phyloP scores from a whole-genome alignment of 2,888 invertebrate species.

The Aricia artaxerxes region DNA sequence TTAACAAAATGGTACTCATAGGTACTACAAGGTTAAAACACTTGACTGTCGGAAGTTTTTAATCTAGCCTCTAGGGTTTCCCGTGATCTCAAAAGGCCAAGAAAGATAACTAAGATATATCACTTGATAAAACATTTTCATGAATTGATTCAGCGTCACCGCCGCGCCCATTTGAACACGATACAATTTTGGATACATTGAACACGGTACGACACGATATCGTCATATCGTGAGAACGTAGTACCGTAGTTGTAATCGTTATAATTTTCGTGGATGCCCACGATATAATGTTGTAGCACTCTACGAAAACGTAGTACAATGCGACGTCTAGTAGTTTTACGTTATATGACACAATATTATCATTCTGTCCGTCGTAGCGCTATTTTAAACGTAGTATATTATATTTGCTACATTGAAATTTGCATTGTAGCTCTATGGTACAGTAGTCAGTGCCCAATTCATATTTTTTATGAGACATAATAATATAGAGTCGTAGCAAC shows the following conservation, averaged over 20 bases:
- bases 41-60: background rate
- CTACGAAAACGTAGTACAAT: too few relatives aligned
- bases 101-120: slow-evolving; percentile 3
- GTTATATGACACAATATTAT: too few relatives aligned
- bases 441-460: too few relatives aligned
- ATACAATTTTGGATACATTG: too few relatives aligned
- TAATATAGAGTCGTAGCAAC: too few relatives aligned
- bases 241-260: too few relatives aligned
- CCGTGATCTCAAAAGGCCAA: slow-evolving; percentile 9
- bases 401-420: too few relatives aligned
- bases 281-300: too few relatives aligned
- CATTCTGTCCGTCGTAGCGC: background rate
- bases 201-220: background rate
- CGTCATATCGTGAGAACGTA: background rate
- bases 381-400: too few relatives aligned
- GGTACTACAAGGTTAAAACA: background rate
- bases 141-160: background rate
- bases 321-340: too few relatives aligned
- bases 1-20: background rate
- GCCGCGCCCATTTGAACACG: background rate
- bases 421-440: background rate
- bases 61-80: background rate
- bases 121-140: background rate
- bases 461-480: too few relatives aligned
- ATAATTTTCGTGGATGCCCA: too few relatives aligned